phyloP scores from a whole-genome alignment of 2,888 invertebrate genomes.

The Tricholauxania praeusta region DNA sequence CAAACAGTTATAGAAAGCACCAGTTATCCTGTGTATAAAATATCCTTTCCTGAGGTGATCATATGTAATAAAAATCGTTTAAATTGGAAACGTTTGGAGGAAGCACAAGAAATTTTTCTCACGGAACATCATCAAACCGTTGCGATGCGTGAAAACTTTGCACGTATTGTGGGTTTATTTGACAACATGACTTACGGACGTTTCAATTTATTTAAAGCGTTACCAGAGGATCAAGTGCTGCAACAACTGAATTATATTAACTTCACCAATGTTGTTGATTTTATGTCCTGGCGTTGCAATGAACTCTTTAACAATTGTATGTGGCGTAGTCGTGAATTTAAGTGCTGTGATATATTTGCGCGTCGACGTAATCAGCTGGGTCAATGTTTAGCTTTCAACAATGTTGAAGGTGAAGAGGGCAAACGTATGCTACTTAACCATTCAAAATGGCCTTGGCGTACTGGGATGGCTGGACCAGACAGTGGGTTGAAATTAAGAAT shows the following conservation, averaged over 20 bases:
- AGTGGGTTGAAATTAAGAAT: conserved; percentile 54
- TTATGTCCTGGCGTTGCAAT: conserved; percentile 65
- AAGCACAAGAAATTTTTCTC: conserved; percentile 53
- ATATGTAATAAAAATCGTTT: conserved; percentile 64
- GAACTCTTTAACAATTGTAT: conserved; percentile 65
- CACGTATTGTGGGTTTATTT: conserved; percentile 52
- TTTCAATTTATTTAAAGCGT: conserved; percentile 52
- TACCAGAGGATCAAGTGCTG: conserved; percentile 17
- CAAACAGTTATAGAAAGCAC: conserved; percentile 60
- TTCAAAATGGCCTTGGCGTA: conserved; percentile 49
- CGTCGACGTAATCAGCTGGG: conserved; percentile 66
- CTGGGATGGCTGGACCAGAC: conserved; percentile 44
- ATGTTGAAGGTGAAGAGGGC: conserved; percentile 50
- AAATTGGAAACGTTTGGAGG: conserved; percentile 61
- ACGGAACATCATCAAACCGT: conserved; percentile 43
- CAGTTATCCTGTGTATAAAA: conserved; percentile 56
- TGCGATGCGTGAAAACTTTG: conserved; percentile 49
- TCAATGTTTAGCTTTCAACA: conserved; percentile 69
- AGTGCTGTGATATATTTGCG: conserved; percentile 69
- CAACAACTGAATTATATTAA: conserved; percentile 57
- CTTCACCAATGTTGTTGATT: conserved; percentile 56
- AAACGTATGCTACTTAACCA: conserved; percentile 46
- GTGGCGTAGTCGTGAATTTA: conserved; percentile 63
- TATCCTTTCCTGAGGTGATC: conserved; percentile 62
- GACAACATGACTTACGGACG: conserved; percentile 56